Percentiles rank a stretch among this genome's conserved stretches.
Evolutionary conservation across 2,888 invertebrate species (phyloP).

Genomic region (Strigamia transsilvanica): DNA sequence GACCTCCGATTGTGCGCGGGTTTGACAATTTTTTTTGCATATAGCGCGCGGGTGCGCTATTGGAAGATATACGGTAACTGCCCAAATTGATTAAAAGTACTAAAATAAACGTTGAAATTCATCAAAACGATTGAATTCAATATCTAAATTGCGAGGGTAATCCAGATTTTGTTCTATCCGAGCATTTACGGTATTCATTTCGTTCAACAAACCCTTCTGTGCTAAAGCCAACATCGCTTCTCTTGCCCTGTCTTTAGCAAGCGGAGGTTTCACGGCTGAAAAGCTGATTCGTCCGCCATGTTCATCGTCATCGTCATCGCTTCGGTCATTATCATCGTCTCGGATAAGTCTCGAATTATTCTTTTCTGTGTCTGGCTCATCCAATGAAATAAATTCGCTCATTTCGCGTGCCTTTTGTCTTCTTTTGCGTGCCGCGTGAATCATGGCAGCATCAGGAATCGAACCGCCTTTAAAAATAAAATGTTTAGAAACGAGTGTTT

Average conservation of each 20-base stretch:
- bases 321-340: constrained; percentile 83
- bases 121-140: too few relatives aligned
- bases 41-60: too few relatives aligned
- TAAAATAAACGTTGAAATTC: too few relatives aligned
- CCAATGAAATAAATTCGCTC: constrained; percentile 72
- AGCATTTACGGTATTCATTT: too few relatives aligned
- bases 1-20: too few relatives aligned
- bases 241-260: constrained; percentile 77
- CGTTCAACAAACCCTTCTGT: constrained; percentile 64
- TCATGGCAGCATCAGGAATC: constrained; percentile 97
- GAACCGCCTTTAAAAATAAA: constrained; percentile 71
- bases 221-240: constrained; percentile 81
- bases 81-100: too few relatives aligned
- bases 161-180: too few relatives aligned
- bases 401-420: constrained; percentile 92
- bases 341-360: constrained; percentile 70
- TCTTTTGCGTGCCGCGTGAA: constrained; percentile 94
- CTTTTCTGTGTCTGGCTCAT: constrained; percentile 62
- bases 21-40: too few relatives aligned
- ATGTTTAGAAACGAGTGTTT: background rate
- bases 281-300: constrained; percentile 82
- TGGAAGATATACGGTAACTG: too few relatives aligned
- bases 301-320: constrained; percentile 76
- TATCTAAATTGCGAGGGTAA: too few relatives aligned
- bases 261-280: constrained; percentile 79